Evolutionary conservation across 2,113 vertebrate genomes (phyloP).

Genomic region (Syngnathus floridae): DNA sequence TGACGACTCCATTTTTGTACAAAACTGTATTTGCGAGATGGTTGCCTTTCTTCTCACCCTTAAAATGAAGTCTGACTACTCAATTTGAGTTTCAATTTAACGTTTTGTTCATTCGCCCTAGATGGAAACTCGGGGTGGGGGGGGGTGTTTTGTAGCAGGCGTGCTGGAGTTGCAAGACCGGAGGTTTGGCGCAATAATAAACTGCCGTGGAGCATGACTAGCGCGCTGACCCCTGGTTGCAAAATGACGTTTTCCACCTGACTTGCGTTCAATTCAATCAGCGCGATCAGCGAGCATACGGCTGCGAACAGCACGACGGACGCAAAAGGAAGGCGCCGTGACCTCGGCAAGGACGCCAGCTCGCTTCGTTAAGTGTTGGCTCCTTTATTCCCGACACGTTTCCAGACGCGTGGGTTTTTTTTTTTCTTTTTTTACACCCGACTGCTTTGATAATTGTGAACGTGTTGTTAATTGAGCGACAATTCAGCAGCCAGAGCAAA

Average conservation of each 20-base stretch:
- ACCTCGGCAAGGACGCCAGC: slow-evolving; percentile 17
- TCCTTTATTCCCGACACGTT: slow-evolving; percentile 1
- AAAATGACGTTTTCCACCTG: slow-evolving; percentile 42
- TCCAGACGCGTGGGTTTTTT: slow-evolving; percentile 1
- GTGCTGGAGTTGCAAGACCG: slow-evolving; percentile 1
- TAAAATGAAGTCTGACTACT: not conserved
- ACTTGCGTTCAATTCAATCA: slow-evolving; percentile 43
- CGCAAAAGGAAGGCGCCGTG: slow-evolving; percentile 29
- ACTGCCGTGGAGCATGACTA: slow-evolving; percentile 31
- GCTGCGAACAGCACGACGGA: slow-evolving; percentile 13
- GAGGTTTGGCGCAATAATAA: slow-evolving; percentile 31
- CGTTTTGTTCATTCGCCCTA: slow-evolving; percentile 17
- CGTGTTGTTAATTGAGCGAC: slow-evolving; percentile 41
- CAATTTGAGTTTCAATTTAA: not conserved
- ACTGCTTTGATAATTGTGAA: slow-evolving; percentile 45
- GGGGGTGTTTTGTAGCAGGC: slow-evolving; percentile 17
- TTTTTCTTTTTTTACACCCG: slow-evolving; percentile 1
- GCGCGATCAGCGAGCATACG: slow-evolving; percentile 18
- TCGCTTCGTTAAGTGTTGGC: slow-evolving; percentile 18
- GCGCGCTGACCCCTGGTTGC: not conserved
- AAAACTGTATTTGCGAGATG: not conserved
- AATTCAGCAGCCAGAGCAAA: slow-evolving; percentile 29
- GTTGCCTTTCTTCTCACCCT: not conserved
- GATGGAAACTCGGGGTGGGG: slow-evolving; percentile 8
- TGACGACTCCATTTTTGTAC: too few species aligned